These are phyloP conservation scores for Otus scops DNA, from an alignment of 2,797 vertebrate genomes.

Conservation along the genomic window DNA sequence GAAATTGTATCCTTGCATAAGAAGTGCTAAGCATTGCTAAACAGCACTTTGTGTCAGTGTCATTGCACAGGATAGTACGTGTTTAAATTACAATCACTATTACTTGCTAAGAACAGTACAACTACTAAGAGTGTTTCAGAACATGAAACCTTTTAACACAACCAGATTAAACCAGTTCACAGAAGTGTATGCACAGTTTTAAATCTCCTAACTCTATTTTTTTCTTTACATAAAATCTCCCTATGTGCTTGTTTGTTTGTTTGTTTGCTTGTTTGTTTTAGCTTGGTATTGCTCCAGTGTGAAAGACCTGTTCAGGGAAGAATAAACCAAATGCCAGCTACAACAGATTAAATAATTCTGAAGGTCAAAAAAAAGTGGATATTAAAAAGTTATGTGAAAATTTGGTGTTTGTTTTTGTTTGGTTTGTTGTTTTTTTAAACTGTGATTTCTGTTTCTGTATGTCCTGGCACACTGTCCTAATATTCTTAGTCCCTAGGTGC, in stretches of 20 bases:
- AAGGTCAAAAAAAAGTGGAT: neutral
- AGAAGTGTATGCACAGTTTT: neutral
- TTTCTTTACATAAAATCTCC: neutral
- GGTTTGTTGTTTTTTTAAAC: neutral
- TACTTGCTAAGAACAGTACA: slow-evolving; percentile 22
- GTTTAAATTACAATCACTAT: slow-evolving; percentile 2
- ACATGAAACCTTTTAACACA: slow-evolving; percentile 20
- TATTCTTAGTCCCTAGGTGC: neutral
- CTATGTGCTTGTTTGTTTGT: neutral
- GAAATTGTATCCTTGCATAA: neutral
- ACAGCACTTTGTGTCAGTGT: neutral
- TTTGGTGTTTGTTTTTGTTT: neutral
- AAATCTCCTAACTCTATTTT: neutral
- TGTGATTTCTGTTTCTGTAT: neutral
- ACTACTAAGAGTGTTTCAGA: slow-evolving; percentile 37
- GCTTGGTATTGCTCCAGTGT: neutral
- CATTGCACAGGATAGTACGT: neutral
- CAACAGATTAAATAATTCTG: neutral
- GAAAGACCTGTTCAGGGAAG: neutral
- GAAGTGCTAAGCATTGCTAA: neutral
- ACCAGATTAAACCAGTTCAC: neutral
- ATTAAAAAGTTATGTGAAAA: neutral
- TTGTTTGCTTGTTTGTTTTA: neutral
- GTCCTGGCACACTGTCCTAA: neutral
- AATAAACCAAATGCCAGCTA: neutral